Conservation (phyloP, 2,888 invertebrate species). For the Pachymerium ferrugineum region DNA sequence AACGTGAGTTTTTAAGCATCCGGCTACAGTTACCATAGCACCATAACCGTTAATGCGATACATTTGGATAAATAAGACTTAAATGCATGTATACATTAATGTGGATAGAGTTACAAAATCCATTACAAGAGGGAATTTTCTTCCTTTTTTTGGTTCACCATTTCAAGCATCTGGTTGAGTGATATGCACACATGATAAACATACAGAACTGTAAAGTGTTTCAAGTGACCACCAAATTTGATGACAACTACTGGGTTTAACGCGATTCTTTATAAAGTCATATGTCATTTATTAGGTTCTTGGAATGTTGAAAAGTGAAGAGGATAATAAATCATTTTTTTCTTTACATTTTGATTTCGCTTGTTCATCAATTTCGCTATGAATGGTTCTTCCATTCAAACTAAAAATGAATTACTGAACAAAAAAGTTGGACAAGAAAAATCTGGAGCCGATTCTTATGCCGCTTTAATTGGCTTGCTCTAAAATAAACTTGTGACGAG, state of each 20-base stretch:
- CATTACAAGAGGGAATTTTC: background rate
- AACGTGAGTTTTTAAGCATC: background rate
- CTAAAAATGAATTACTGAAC: too few species aligned
- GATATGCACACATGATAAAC: background rate
- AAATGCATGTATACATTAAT: background rate
- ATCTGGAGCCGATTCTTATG: too few species aligned
- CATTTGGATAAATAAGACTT: too few species aligned
- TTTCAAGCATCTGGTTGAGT: background rate
- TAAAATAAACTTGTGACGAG: background rate
- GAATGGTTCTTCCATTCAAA: too few species aligned
- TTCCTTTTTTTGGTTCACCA: too few species aligned
- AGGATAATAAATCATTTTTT: too few species aligned
- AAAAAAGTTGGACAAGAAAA: too few species aligned
- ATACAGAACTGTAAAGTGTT: constrained; percentile 7
- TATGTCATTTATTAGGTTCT: too few species aligned
- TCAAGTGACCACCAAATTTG: background rate
- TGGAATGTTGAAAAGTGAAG: too few species aligned
- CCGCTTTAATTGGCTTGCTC: background rate
- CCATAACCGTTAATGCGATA: background rate
- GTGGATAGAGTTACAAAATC: background rate
- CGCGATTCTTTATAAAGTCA: too few species aligned
- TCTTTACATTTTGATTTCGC: too few species aligned
- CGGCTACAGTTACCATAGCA: background rate
- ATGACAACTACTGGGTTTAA: background rate
- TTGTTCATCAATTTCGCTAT: too few species aligned